Evolutionary conservation across 2,888 invertebrate genomes (phyloP).

Genomic region (Drosophila robusta): DNA sequence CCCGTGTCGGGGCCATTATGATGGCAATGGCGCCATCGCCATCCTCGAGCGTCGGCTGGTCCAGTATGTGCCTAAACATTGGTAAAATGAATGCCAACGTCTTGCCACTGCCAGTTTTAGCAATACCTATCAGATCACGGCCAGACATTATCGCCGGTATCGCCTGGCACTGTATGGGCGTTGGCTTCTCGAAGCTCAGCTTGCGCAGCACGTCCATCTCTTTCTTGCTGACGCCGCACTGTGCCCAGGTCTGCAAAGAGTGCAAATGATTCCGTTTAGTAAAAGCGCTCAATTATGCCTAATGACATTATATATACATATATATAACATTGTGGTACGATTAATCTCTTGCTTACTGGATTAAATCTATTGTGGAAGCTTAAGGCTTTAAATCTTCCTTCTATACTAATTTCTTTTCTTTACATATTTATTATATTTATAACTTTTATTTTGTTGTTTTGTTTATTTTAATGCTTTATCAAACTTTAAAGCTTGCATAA

Average conservation of each 20-base stretch:
- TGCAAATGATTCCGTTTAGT: neutral
- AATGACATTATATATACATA: too few relatives aligned
- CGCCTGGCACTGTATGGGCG: constrained; percentile 99
- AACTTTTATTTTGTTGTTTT: too few relatives aligned
- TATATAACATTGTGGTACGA: too few relatives aligned
- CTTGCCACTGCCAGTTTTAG: constrained; percentile 99
- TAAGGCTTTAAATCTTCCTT: too few relatives aligned
- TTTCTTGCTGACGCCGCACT: constrained; percentile 98
- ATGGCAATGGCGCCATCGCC: constrained; percentile 98
- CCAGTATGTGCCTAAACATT: constrained; percentile 98
- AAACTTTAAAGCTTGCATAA: too few relatives aligned
- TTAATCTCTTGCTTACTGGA: too few relatives aligned
- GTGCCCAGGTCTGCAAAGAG: constrained; percentile 93
- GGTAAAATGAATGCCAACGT: constrained; percentile 98
- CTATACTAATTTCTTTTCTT: too few relatives aligned
- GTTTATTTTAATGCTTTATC: too few relatives aligned
- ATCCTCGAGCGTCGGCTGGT: constrained; percentile 96
- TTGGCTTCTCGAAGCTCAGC: constrained; percentile 97
- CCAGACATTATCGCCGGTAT: constrained; percentile 98
- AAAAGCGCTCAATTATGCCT: too few relatives aligned
- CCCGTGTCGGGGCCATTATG: constrained; percentile 99
- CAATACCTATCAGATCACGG: constrained; percentile 98
- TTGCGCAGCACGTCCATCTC: constrained; percentile 96
- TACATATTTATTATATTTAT: too few relatives aligned
- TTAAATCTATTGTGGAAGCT: too few relatives aligned